phyloP scores from a whole-genome alignment of 2,797 vertebrate species.

The Enteromius anoplus region DNA sequence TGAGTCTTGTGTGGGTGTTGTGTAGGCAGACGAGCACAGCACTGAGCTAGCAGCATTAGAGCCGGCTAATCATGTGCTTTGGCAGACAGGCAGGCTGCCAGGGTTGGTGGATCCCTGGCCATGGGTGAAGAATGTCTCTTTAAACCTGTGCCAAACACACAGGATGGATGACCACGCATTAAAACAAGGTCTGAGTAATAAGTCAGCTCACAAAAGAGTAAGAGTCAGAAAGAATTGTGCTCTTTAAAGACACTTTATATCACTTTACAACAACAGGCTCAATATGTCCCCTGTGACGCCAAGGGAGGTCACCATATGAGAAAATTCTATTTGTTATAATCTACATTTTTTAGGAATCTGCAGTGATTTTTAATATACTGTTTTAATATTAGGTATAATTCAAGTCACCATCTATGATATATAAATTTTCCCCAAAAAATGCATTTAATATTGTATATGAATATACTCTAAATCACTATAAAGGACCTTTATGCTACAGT shows the following conservation, averaged over 20 bases:
- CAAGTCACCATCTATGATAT: background rate
- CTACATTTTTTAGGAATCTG: background rate
- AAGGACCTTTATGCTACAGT: background rate
- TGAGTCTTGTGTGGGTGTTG: conserved; percentile 52
- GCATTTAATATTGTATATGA: background rate
- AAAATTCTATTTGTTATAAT: background rate
- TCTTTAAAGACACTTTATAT: conserved; percentile 32
- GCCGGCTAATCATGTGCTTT: conserved; percentile 49
- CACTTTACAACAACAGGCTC: conserved; percentile 16
- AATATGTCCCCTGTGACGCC: background rate
- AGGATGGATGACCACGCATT: conserved; percentile 56
- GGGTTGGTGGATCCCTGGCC: conserved; percentile 51
- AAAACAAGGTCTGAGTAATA: conserved; percentile 48
- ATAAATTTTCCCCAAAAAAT: background rate
- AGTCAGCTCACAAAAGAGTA: conserved; percentile 40
- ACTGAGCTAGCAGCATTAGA: conserved; percentile 47
- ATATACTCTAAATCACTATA: background rate
- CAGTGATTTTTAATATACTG: background rate
- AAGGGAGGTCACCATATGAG: background rate
- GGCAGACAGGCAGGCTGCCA: conserved; percentile 56
- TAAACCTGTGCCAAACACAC: conserved; percentile 56
- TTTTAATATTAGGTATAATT: background rate
- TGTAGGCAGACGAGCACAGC: conserved; percentile 55
- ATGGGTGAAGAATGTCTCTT: conserved; percentile 48
- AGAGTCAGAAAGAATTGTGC: conserved; percentile 41